Base-by-base conservation (phyloP, 2,888 invertebrate species). In the Cantharis nigra region DNA sequence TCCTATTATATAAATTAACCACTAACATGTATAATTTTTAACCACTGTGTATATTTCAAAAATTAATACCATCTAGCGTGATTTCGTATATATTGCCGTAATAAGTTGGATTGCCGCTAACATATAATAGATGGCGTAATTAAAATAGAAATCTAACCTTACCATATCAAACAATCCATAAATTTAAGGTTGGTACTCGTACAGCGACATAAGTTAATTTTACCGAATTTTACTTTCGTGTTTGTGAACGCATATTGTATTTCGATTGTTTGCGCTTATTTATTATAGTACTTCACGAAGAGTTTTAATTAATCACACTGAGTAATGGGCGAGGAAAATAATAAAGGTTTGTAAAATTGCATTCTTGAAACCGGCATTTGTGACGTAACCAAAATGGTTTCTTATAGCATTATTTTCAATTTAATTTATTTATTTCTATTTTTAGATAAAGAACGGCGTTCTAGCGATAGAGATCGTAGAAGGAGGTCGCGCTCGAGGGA, bases 401-500 rank as follows among this genome's bases (percentile, higher is more conserved):
- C 9, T n/a, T 62, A 11, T 71, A 65, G 7, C 26, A 69, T 72
- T 30, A 63, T 62, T 28, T 70, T 72, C 33, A 62, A 10, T 63
- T 49, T 10, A 62, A 10, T 63, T 49, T 10, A 14, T 26, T 70
- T 16, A 62, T 49, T 13, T 23, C 69, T 69, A 70, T 63, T 74
- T 77, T 74, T 69, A 79, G 82, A 82, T n/a, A 79, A 78, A 75
- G 81, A 81, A 33, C 81, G 82, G n/a, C 79, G 83, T 14, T 78
- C 82, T 2, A 79, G 85, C 26, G 86, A 85, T 76, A 79, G 84
- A 5, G 84, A 85, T 64, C 86, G 90, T 81, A 88, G 91, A 81
- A 89, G 91, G 81, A 91, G 92, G 82, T 92, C 92, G 70, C 90
- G 92, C 70, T 92, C 92, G 13, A 89, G 91, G 83, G 91, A 90